A percentile compares a stretch with the other conserved stretches of the same genome.
Evolutionary conservation across 2,888 invertebrate species (phyloP).

Genomic region (Nineta flava): DNA sequence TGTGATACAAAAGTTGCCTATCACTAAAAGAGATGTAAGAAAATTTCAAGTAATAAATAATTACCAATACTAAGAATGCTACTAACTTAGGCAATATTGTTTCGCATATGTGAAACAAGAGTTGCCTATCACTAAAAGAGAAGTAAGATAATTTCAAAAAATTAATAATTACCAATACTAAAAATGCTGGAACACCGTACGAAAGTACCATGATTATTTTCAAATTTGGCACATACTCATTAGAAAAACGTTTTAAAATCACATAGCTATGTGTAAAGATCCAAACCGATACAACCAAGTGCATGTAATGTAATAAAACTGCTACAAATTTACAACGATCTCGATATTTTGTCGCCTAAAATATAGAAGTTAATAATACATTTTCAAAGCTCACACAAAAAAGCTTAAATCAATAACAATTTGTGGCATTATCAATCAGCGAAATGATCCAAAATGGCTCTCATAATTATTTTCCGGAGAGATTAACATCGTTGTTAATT

Average conservation of each 20-base stretch:
- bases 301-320: constrained; percentile 49
- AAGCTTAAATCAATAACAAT: too few species aligned
- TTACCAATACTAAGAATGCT: too few species aligned
- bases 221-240: constrained; percentile 30
- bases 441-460: too few species aligned
- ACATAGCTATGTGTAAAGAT: constrained; percentile 48
- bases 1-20: too few species aligned
- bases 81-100: too few species aligned
- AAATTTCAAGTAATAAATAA: background rate
- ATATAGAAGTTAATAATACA: too few species aligned
- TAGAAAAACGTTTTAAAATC: constrained; percentile 37
- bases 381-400: too few species aligned
- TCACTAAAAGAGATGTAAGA: too few species aligned
- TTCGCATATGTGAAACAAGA: background rate
- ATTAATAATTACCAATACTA: constrained; percentile 45
- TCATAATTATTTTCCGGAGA: too few species aligned
- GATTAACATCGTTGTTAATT: too few species aligned
- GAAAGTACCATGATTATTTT: constrained; percentile 42
- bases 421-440: too few species aligned
- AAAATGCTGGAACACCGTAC: constrained; percentile 43
- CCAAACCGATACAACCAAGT: constrained; percentile 53
- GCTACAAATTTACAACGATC: constrained; percentile 51
- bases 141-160: background rate
- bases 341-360: constrained; percentile 43
- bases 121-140: background rate